phyloP scores from a whole-genome alignment of 2,888 invertebrate species.

The Pogonocherus hispidulus region DNA sequence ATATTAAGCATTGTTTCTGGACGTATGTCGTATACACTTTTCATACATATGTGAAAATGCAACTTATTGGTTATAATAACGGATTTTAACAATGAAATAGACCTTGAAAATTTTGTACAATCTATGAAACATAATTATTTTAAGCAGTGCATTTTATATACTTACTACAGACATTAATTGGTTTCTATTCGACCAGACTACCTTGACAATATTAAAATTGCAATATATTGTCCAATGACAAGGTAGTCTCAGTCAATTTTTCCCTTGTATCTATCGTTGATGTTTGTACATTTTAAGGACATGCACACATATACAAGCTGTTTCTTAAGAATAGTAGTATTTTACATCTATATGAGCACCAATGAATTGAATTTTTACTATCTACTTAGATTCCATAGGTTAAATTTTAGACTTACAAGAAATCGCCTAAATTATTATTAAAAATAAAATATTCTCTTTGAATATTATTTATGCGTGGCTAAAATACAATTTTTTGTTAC shows the following conservation, averaged over 20 bases:
- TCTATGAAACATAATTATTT: constrained; percentile 2
- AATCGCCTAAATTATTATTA: too few species aligned
- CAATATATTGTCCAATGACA: constrained; percentile 21
- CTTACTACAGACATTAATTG: constrained; percentile 14
- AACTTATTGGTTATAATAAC: too few species aligned
- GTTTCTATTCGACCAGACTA: constrained; percentile 21
- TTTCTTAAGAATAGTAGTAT: neutral
- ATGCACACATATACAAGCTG: constrained; percentile 3
- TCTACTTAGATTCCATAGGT: too few species aligned
- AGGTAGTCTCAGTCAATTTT: constrained; percentile 7
- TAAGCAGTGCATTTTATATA: constrained; percentile 11
- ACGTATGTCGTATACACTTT: too few species aligned
- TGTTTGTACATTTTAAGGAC: constrained; percentile 21
- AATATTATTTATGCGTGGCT: too few species aligned
- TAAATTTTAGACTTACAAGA: too few species aligned
- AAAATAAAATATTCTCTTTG: too few species aligned
- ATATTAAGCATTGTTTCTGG: too few species aligned
- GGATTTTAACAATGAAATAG: too few species aligned
- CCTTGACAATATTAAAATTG: constrained; percentile 23
- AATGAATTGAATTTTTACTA: constrained; percentile 1
- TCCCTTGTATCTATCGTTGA: neutral
- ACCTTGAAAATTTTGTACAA: too few species aligned
- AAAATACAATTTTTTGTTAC: too few species aligned
- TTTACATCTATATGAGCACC: constrained; percentile 20
- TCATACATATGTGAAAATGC: too few species aligned